Evolutionary conservation across 2,113 vertebrate species (phyloP).

Genomic region (Pedetes capensis): DNA sequence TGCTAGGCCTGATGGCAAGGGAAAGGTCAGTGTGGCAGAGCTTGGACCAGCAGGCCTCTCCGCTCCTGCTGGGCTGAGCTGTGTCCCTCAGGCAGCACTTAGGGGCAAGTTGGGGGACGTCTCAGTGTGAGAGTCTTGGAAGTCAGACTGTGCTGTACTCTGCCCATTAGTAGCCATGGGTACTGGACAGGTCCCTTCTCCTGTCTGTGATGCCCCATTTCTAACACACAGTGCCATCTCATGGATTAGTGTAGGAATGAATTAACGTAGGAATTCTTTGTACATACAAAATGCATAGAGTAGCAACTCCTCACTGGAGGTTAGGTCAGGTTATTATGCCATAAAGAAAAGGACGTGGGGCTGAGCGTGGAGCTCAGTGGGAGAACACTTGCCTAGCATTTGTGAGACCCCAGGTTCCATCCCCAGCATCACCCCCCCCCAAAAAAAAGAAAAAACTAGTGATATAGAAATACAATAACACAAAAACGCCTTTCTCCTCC

Average conservation of each 20-base stretch:
- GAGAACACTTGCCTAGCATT: too few species aligned
- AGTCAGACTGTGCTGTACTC: not conserved
- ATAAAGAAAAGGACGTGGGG: not conserved
- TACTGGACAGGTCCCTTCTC: not conserved
- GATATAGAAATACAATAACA: not conserved
- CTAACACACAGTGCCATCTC: not conserved
- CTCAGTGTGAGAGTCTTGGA: not conserved
- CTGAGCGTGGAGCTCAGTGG: too few species aligned
- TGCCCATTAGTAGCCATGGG: not conserved
- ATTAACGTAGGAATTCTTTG: too few species aligned
- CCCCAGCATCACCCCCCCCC: too few species aligned
- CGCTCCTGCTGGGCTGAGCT: not conserved
- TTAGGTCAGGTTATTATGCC: not conserved
- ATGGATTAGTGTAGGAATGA: not conserved
- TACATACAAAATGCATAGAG: not conserved
- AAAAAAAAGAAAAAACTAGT: too few species aligned
- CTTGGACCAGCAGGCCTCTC: too few species aligned
- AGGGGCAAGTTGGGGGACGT: not conserved
- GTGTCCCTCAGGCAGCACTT: not conserved
- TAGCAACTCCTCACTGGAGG: not conserved
- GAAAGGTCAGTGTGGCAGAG: not conserved
- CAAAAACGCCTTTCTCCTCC: not conserved
- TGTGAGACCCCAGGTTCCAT: too few species aligned
- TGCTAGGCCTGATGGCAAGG: accelerated
- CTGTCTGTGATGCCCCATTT: not conserved